Conservation (phyloP, 2,888 invertebrate genomes). For the Pseudococcus longispinus region DNA sequence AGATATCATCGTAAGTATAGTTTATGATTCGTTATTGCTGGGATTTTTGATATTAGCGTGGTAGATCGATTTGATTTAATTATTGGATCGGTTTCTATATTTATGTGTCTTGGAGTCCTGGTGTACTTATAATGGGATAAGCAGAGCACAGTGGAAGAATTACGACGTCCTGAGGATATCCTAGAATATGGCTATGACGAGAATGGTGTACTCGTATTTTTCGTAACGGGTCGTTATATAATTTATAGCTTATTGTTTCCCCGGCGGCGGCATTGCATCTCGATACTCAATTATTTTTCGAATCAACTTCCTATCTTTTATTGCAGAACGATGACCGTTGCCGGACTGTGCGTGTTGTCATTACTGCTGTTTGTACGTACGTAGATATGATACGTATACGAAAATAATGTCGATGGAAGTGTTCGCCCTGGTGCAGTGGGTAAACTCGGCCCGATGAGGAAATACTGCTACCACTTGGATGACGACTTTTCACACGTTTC, state of each 20-base stretch:
- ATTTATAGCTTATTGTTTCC: constrained; percentile 56
- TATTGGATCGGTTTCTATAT: neutral
- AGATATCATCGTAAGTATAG: neutral
- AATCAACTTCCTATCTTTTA: constrained; percentile 55
- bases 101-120: neutral
- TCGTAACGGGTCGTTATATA: constrained; percentile 41
- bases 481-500: constrained; percentile 23
- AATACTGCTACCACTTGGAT: neutral
- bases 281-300: constrained; percentile 55
- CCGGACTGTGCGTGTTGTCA: constrained; percentile 2
- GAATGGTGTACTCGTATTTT: neutral
- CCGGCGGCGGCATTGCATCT: constrained; percentile 33
- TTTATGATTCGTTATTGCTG: too few species aligned
- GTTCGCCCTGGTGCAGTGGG: neutral
- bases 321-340: constrained; percentile 49
- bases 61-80: constrained; percentile 26
- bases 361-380: neutral
- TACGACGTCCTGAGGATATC: constrained; percentile 54
- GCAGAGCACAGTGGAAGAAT: neutral
- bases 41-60: neutral
- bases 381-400: too few species aligned
- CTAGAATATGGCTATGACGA: neutral
- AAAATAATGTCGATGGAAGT: too few species aligned
- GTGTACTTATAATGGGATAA: neutral
- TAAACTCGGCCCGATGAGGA: neutral